A percentile compares a stretch with the other conserved stretches of the same genome.
phyloP scores from a whole-genome alignment of 35 echinoderm and acorn worm genomes.

The Ophioderma brevispina region DNA sequence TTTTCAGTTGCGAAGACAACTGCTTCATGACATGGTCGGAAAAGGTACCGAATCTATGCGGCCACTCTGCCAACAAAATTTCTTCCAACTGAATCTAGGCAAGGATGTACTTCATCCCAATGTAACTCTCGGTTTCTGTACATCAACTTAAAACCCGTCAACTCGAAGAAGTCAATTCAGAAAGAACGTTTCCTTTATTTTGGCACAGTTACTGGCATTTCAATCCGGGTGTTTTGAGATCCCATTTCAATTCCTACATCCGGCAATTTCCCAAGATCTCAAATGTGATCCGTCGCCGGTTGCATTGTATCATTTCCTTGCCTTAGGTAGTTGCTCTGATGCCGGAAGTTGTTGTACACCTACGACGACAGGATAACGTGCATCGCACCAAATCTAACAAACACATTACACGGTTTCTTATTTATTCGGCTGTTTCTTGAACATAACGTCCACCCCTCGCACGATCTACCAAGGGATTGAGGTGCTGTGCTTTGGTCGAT shows the following conservation, averaged over 20 bases:
- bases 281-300: neutral
- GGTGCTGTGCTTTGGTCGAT: neutral
- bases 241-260: neutral
- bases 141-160: neutral
- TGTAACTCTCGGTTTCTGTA: neutral
- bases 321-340: neutral
- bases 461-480: neutral
- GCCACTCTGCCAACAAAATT: neutral
- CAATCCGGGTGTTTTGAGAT: neutral
- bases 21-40: neutral
- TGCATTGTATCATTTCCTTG: neutral
- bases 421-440: neutral
- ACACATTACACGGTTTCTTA: neutral
- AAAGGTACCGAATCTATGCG: neutral
- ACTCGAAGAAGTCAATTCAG: neutral
- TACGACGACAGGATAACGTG: neutral
- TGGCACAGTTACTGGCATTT: neutral
- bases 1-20: neutral
- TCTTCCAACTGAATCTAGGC: neutral
- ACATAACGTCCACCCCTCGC: neutral
- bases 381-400: neutral
- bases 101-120: neutral
- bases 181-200: neutral
- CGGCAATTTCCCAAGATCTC: neutral
- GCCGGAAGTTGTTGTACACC: neutral